Percentiles rank a stretch among this genome's conserved stretches.
Evolutionary conservation across 2,888 invertebrate species (phyloP).

Genomic region (Leucophenga maculata): DNA sequence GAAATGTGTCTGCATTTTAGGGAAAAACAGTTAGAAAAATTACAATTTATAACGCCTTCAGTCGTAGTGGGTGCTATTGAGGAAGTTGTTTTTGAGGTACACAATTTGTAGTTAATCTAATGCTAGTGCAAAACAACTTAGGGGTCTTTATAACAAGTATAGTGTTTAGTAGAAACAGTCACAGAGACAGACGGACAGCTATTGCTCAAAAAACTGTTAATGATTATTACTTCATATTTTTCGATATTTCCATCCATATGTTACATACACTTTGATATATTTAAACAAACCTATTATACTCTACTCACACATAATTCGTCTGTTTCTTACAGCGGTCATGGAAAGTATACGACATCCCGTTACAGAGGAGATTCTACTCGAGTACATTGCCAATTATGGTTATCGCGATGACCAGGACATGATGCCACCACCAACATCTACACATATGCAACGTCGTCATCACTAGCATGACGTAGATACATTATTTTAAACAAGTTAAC

Average conservation of each 20-base stretch:
- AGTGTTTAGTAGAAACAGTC: not conserved
- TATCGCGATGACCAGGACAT: conserved; percentile 79
- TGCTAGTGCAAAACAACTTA: too few relatives aligned
- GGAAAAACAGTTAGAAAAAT: too few relatives aligned
- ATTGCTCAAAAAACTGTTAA: too few relatives aligned
- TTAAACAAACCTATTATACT: not conserved
- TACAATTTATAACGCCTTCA: too few relatives aligned
- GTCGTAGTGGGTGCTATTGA: too few relatives aligned
- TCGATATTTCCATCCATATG: too few relatives aligned
- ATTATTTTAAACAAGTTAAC: too few relatives aligned
- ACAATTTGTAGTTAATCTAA: too few relatives aligned
- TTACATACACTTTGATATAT: not conserved
- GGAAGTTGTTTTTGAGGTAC: too few relatives aligned
- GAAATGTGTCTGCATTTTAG: not conserved
- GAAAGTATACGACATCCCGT: conserved; percentile 88
- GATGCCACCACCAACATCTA: conserved; percentile 79
- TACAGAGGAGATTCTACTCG: conserved; percentile 85
- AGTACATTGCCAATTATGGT: conserved; percentile 79
- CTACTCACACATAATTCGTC: not conserved
- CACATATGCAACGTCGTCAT: conserved; percentile 23
- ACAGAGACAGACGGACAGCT: too few relatives aligned
- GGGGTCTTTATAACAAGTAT: too few relatives aligned
- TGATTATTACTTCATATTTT: not conserved
- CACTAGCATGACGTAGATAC: conserved; percentile 5
- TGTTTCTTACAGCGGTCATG: conserved; percentile 80